Conservation (phyloP, 2,797 vertebrate genomes). For the Cyprinodon diabolis region DNA sequence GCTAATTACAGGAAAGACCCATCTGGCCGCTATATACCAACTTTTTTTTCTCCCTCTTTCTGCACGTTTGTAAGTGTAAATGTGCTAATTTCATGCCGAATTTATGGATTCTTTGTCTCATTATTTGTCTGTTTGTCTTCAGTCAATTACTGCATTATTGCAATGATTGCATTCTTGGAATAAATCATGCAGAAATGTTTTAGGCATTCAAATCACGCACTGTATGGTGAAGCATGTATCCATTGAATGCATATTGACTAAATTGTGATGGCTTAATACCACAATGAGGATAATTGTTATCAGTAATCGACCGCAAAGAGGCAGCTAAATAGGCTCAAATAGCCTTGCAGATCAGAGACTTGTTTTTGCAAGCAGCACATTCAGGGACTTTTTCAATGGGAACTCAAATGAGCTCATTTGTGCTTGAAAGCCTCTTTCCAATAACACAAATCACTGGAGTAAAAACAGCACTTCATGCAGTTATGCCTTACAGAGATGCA, state of each 20-base stretch:
- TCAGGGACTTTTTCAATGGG: slow-evolving; percentile 38
- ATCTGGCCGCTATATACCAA: slow-evolving; percentile 39
- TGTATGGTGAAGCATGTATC: slow-evolving; percentile 56
- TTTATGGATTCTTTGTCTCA: slow-evolving; percentile 75
- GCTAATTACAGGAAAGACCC: slow-evolving; percentile 42
- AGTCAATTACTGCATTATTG: slow-evolving; percentile 64
- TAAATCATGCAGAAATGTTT: slow-evolving; percentile 60
- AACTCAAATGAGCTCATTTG: slow-evolving; percentile 66
- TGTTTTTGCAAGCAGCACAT: slow-evolving; percentile 40
- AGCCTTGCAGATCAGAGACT: slow-evolving; percentile 22
- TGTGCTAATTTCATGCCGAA: slow-evolving; percentile 65
- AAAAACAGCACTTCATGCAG: slow-evolving; percentile 56
- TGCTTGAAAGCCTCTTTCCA: slow-evolving; percentile 59
- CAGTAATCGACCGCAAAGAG: slow-evolving; percentile 62
- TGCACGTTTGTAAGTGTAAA: slow-evolving; percentile 20
- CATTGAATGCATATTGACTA: slow-evolving; percentile 52
- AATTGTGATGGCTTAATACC: slow-evolving; percentile 67
- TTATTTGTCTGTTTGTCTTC: slow-evolving; percentile 74
- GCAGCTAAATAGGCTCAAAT: slow-evolving; percentile 41
- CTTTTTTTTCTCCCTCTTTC: slow-evolving; percentile 25
- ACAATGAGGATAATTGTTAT: slow-evolving; percentile 62
- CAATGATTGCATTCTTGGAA: slow-evolving; percentile 67
- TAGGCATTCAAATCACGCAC: slow-evolving; percentile 44
- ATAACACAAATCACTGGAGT: slow-evolving; percentile 60
- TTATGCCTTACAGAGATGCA: slow-evolving; percentile 36